A percentile compares a stretch with the other conserved stretches of the same genome.
Conservation (phyloP, 1,140 invertebrate species). For the Aphaenogaster floridana region DNA sequence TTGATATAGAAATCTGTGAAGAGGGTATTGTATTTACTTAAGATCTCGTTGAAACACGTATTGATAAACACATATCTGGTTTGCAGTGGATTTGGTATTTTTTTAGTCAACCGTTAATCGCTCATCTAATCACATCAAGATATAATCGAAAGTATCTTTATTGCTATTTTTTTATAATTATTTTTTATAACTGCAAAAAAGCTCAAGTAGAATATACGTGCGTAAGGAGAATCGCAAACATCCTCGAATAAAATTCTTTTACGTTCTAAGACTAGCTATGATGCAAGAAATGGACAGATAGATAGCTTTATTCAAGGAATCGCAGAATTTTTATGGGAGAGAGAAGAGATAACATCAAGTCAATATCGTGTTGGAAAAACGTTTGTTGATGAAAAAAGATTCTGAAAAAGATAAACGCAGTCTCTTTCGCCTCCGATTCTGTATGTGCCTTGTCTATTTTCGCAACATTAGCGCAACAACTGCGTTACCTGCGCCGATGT, state of each 20-base stretch:
- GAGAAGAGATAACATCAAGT: slow-evolving; percentile 22
- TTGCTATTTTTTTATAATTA: slow-evolving; percentile 19
- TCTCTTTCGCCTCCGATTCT: neutral
- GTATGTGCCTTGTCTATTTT: slow-evolving; percentile 29
- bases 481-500: slow-evolving; percentile 28
- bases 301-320: slow-evolving; percentile 41
- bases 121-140: slow-evolving; percentile 67
- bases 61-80: slow-evolving; percentile 29
- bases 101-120: slow-evolving; percentile 42
- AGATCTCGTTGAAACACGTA: slow-evolving; percentile 24
- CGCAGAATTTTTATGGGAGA: slow-evolving; percentile 17
- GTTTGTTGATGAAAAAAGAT: neutral
- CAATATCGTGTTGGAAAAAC: slow-evolving; percentile 4
- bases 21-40: slow-evolving; percentile 54
- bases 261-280: slow-evolving; percentile 2
- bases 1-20: slow-evolving; percentile 5
- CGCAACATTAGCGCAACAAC: slow-evolving; percentile 35
- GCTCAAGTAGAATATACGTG: neutral
- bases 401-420: neutral
- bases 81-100: slow-evolving; percentile 1
- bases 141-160: slow-evolving; percentile 51
- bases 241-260: slow-evolving; percentile 51
- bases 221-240: slow-evolving; percentile 31
- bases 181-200: slow-evolving; percentile 23
- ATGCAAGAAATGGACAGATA: slow-evolving; percentile 10